phyloP scores from a whole-genome alignment of 2,113 vertebrate species.

The Chaetodon trifascialis region DNA sequence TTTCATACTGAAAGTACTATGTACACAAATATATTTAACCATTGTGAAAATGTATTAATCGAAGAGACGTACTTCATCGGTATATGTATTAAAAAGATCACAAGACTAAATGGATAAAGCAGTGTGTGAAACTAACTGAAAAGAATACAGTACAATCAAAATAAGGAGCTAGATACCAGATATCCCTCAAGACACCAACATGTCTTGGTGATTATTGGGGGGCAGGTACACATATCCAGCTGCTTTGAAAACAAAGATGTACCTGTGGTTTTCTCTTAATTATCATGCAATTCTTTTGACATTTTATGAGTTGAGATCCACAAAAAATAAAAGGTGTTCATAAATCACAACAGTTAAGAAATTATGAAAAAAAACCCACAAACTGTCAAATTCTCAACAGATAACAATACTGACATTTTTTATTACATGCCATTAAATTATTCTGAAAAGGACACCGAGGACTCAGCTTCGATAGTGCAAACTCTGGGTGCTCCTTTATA shows the following conservation, averaged over 20 bases:
- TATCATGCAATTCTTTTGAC: conserved; percentile 82
- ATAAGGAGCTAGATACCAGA: conserved; percentile 72
- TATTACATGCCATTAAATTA: conserved; percentile 81
- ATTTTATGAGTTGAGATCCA: conserved; percentile 77
- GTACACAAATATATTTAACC: conserved; percentile 87
- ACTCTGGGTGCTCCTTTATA: conserved; percentile 67
- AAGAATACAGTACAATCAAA: conserved; percentile 75
- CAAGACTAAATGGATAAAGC: conserved; percentile 77
- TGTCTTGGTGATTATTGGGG: conserved; percentile 63
- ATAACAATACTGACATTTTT: conserved; percentile 81
- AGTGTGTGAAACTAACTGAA: conserved; percentile 71
- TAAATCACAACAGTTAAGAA: conserved; percentile 78
- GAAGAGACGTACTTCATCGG: conserved; percentile 77
- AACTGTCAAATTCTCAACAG: conserved; percentile 76
- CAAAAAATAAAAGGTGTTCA: conserved; percentile 63
- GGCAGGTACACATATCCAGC: conserved; percentile 71
- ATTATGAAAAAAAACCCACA: conserved; percentile 63
- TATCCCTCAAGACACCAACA: conserved; percentile 71
- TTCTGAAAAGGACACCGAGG: conserved; percentile 65
- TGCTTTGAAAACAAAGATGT: conserved; percentile 72
- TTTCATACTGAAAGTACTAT: conserved; percentile 88
- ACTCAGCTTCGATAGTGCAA: conserved; percentile 73
- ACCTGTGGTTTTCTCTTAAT: conserved; percentile 76
- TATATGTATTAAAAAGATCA: conserved; percentile 80
- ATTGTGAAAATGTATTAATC: conserved; percentile 83